These are phyloP conservation scores for Diaphora mendica DNA, from an alignment of 2,888 invertebrate genomes.

Conservation along the genomic window DNA sequence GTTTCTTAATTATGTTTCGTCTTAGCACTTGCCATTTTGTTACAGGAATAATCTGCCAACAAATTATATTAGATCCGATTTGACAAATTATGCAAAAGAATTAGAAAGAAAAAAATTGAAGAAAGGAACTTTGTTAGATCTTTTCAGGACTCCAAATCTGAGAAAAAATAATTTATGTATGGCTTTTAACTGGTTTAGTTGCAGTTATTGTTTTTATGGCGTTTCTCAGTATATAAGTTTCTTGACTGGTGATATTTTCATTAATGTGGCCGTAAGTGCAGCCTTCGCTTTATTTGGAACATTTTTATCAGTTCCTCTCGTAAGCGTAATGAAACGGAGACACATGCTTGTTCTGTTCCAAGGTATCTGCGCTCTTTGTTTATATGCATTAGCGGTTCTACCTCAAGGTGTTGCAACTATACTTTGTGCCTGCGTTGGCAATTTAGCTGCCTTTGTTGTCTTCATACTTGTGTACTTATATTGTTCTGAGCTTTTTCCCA, in stretches of 20 bases:
- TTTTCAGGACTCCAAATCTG: slow-evolving; percentile 90
- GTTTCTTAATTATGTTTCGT: background rate
- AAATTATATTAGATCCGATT: slow-evolving; percentile 73
- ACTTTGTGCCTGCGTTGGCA: slow-evolving; percentile 89
- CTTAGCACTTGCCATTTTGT: slow-evolving; percentile 28
- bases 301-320: slow-evolving; percentile 86
- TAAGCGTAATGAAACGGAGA: slow-evolving; percentile 89
- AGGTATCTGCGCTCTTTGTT: slow-evolving; percentile 86
- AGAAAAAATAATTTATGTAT: slow-evolving; percentile 90
- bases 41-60: slow-evolving; percentile 82
- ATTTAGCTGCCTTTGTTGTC: slow-evolving; percentile 93
- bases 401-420: slow-evolving; percentile 78
- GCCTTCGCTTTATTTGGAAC: slow-evolving; percentile 87
- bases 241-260: slow-evolving; percentile 92
- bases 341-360: slow-evolving; percentile 89
- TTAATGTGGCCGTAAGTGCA: slow-evolving; percentile 93
- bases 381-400: slow-evolving; percentile 87
- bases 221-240: slow-evolving; percentile 93
- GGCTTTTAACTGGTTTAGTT: slow-evolving; percentile 92
- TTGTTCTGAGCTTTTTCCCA: slow-evolving; percentile 95
- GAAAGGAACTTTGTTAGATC: slow-evolving; percentile 87
- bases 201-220: slow-evolving; percentile 92
- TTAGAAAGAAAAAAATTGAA: slow-evolving; percentile 65
- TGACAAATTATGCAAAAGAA: slow-evolving; percentile 70
- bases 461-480: slow-evolving; percentile 95